A percentile compares a stretch with the other conserved stretches of the same genome.
Conservation (phyloP, 2,888 invertebrate genomes). For the Drosophila neonasuta region DNA sequence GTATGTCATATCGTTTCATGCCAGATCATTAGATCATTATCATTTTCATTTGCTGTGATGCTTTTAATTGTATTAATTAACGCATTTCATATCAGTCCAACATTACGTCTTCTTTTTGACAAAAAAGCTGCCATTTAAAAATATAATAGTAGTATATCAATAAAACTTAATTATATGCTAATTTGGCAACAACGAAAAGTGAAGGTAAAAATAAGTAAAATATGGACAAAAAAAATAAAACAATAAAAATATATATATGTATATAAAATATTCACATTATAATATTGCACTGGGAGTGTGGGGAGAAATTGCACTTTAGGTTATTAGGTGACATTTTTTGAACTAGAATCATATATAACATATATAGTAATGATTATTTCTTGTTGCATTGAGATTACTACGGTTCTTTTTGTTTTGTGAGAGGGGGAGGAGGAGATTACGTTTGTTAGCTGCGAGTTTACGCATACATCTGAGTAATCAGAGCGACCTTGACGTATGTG, state of each 20-base stretch:
- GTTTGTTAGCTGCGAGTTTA: constrained; percentile 38
- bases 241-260: constrained; percentile 8
- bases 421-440: constrained; percentile 39
- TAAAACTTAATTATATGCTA: constrained; percentile 72
- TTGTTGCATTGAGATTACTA: constrained; percentile 50
- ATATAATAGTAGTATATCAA: constrained; percentile 24
- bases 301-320: constrained; percentile 67
- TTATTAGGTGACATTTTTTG: constrained; percentile 48
- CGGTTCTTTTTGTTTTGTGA: constrained; percentile 8
- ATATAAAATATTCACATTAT: constrained; percentile 26
- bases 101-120: constrained; percentile 36
- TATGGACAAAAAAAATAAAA: constrained; percentile 23
- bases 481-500: constrained; percentile 42
- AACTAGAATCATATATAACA: constrained; percentile 50
- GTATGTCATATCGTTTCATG: constrained; percentile 9
- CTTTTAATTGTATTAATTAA: constrained; percentile 45
- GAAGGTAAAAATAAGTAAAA: constrained; percentile 22
- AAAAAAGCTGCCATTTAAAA: constrained; percentile 35
- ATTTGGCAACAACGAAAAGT: constrained; percentile 75
- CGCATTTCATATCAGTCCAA: constrained; percentile 68
- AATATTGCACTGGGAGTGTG: constrained; percentile 57
- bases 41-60: constrained; percentile 34
- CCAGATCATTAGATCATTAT: constrained; percentile 14
- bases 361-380: constrained; percentile 38
- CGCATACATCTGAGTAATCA: constrained; percentile 32